Evolutionary conservation across 2,113 vertebrate species (phyloP), one percentile per base, ranked within the genome.

Genomic region (Typhlomys cinereus): DNA sequence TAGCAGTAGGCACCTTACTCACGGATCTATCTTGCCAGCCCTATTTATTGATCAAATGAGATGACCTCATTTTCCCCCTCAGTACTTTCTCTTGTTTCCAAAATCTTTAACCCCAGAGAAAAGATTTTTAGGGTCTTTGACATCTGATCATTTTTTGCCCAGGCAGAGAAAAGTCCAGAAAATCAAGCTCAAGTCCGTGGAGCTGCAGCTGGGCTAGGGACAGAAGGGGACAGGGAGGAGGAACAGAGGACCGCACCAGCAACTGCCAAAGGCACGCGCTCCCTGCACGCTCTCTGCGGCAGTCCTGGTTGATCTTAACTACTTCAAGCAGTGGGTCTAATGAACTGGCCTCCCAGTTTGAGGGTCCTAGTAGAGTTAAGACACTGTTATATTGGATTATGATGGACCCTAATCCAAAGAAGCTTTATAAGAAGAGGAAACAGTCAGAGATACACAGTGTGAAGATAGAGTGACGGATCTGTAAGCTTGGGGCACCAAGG

Each of bases 381-480:
- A 61, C n/a, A 36, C 18, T 14, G 13, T 59, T 8, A 11, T 15
- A 36, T 21, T 54, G 31, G 36, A 13, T 54, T 54, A 36, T 29
- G 54, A 41, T 36, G 39, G 7, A 9, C 20, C 36, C 17, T 57
- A 52, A 85, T 46, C 29, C 31, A 48, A 23, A 23, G 31, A 79
- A n/a, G n/a, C 62, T 73, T 64, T 48, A 18, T 70, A 75, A 84
- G 78, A 66, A 86, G n/a, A 89, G 54, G 64, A 73, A 84, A 61
- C 13, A 31, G 20, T 23, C 29, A 39, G 8, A 50, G 20, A 8
- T 54, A 54, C 36, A 67, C 6, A 41, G 34, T 7, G 0, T 59
- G 74, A 48, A 31, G 18, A 48, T 13, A 2, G 50, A 78, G 5
- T 36, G 39, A 71, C 34, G 34, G 21, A 48, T 13, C 66, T 73